Conservation (phyloP, 2,113 vertebrate genomes). For the Corydoras maculifer region DNA sequence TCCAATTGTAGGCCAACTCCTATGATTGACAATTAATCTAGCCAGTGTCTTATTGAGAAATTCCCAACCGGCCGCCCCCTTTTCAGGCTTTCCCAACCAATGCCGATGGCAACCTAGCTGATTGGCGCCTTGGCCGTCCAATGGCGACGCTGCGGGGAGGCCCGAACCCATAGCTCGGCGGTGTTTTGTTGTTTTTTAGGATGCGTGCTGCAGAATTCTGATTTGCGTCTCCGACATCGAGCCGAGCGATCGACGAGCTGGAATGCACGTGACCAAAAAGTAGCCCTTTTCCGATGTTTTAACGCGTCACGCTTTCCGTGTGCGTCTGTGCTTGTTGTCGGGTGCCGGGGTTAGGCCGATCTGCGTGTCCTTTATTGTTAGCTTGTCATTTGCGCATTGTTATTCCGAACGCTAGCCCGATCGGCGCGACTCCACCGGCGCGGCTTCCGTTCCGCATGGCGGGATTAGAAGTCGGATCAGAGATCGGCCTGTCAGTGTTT, state of each 20-base stretch:
- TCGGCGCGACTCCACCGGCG: too few species aligned
- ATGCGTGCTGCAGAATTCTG: slow-evolving; percentile 37
- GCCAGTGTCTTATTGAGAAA: background rate
- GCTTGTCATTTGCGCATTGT: slow-evolving; percentile 9
- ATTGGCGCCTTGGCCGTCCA: slow-evolving; percentile 18
- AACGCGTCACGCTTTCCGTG: slow-evolving; percentile 26
- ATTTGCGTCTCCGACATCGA: slow-evolving; percentile 44
- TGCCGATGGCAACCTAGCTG: background rate
- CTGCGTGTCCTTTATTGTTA: slow-evolving; percentile 23
- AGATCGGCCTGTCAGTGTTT: background rate
- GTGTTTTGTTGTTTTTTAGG: slow-evolving; percentile 61
- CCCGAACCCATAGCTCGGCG: slow-evolving; percentile 12
- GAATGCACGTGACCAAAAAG: slow-evolving; percentile 61
- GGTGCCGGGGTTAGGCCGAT: background rate
- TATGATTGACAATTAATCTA: slow-evolving; percentile 20
- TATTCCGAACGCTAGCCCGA: background rate
- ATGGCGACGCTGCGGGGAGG: background rate
- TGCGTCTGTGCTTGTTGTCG: background rate
- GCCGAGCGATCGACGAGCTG: slow-evolving; percentile 36
- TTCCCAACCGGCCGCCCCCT: background rate
- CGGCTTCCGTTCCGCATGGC: background rate
- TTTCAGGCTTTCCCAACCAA: slow-evolving; percentile 14
- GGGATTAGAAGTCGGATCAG: too few species aligned
- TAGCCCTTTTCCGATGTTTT: slow-evolving; percentile 28
- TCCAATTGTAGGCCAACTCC: background rate